Conservation (phyloP, 1,140 invertebrate species). For the Caenorhabditis elegans region WBcel235 BX284604.4:10057001-10057500, state of each 20-base stretch:
- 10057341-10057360: slow-evolving; percentile 56
- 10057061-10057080: background rate
- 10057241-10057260: background rate
- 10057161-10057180: slow-evolving; percentile 27
- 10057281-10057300: slow-evolving; percentile 51
- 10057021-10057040: background rate
- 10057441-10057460: slow-evolving; percentile 56
- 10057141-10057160: slow-evolving; percentile 41
- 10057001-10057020: background rate
- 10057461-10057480: slow-evolving; percentile 53
- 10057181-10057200: slow-evolving; percentile 36
- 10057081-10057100: background rate
- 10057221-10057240: slow-evolving; percentile 29
- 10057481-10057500: slow-evolving; percentile 48
- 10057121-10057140: no score
- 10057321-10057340: slow-evolving; percentile 61
- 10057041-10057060: slow-evolving; percentile 21
- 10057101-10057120: no score
- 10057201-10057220: slow-evolving; percentile 35
- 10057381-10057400: slow-evolving; percentile 55
- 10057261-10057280: background rate
- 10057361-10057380: slow-evolving; percentile 58
- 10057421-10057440: slow-evolving; percentile 61
- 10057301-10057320: slow-evolving; percentile 62
- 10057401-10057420: slow-evolving; percentile 54